phyloP scores from a whole-genome alignment of 2,888 invertebrate genomes.

The Yponomeuta malinellus region DNA sequence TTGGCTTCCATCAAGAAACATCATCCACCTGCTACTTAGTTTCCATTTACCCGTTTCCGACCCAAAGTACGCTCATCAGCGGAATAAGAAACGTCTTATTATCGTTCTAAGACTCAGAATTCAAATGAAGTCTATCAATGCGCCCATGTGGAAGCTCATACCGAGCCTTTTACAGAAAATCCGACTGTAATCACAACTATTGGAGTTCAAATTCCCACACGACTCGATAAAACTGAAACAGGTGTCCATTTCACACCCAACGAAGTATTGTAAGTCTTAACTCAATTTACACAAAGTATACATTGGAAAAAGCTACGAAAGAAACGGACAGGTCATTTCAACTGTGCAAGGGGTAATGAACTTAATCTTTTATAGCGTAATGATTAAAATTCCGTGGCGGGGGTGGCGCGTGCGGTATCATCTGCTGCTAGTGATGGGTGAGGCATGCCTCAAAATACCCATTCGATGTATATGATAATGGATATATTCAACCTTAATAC shows the following conservation, averaged over 20 bases:
- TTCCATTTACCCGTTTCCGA: neutral
- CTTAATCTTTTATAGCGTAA: neutral
- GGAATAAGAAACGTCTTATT: neutral
- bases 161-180: neutral
- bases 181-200: neutral
- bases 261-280: neutral
- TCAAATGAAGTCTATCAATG: neutral
- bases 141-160: neutral
- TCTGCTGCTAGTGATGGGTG: slow-evolving; percentile 5
- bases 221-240: neutral
- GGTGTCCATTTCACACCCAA: neutral
- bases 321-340: neutral
- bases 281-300: neutral
- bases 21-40: neutral
- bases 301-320: neutral
- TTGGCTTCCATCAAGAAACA: neutral
- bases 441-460: neutral
- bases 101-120: neutral
- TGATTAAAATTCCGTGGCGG: neutral
- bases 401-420: slow-evolving; percentile 10
- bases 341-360: neutral
- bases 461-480: too few relatives aligned
- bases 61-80: neutral
- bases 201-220: neutral
- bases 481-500: too few relatives aligned